A percentile compares a stretch with the other conserved stretches of the same genome.
These are phyloP conservation scores for Rostratula benghalensis DNA, from an alignment of 2,113 vertebrate species.

Conservation along the genomic window DNA sequence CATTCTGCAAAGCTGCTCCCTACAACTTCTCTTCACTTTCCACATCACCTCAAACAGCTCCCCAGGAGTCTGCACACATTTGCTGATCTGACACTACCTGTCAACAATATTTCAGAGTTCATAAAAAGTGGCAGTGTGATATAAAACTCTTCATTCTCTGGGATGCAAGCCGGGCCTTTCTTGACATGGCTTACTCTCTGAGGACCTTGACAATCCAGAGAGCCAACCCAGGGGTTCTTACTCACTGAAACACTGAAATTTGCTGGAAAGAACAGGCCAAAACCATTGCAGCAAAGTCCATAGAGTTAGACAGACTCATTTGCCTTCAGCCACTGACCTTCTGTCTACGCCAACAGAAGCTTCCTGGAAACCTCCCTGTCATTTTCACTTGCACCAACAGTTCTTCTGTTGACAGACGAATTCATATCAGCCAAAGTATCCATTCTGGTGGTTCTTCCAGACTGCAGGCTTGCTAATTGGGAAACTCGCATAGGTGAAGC, in stretches of 20 bases:
- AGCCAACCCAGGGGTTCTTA: background rate
- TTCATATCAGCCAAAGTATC: background rate
- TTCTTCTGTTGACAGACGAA: background rate
- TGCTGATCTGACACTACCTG: background rate
- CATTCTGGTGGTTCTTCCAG: background rate
- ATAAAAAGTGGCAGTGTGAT: too few relatives aligned
- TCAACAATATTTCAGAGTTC: background rate
- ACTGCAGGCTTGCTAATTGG: background rate
- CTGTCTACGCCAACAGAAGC: background rate
- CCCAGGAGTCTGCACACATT: background rate
- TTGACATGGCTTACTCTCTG: background rate
- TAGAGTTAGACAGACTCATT: background rate
- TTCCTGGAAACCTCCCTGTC: background rate
- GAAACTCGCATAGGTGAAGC: background rate
- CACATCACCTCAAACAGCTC: background rate
- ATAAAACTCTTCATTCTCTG: background rate
- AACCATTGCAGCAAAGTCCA: background rate
- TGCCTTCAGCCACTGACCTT: background rate
- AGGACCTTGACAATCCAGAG: background rate
- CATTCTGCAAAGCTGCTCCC: background rate
- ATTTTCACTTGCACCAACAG: background rate
- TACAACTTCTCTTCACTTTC: background rate
- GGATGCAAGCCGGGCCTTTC: background rate
- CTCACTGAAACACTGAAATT: too few relatives aligned
- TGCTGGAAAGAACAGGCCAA: background rate